Base-by-base conservation (phyloP, 2,888 invertebrate species). In the Salpingus planirostris region DNA sequence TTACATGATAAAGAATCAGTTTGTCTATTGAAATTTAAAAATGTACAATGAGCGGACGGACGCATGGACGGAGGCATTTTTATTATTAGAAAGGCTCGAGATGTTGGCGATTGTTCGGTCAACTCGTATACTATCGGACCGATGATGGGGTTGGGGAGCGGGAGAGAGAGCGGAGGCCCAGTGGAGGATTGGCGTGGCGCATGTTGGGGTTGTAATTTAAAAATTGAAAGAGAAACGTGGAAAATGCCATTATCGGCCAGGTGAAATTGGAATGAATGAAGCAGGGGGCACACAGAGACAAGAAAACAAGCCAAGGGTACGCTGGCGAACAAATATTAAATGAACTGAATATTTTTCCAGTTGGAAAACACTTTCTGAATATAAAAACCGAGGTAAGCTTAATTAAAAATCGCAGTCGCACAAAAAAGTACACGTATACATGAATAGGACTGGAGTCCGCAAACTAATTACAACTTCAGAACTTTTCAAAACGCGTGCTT, bases 361-460 rank as follows among this genome's bases (percentile, higher is more conserved):
- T 55, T 54, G 57, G 54, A 60, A 60, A 60, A 57, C 58, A 58
- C 60, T 59, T 60, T 59, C 55, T 55, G 59, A 57, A 61, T 61
- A 57, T 59, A 59, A 55, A 60, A 59, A 55, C 52, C 51, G 57
- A 57, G 54, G 55, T 55, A 54, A 56, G 59, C 61, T 62, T 62
- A 64, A 62, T 64, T 62, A 62, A 64, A 62, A 64, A 60, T 61
- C 57, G 57, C 55, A 57, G 53, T 59, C 52, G 52, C 48, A 55
- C 55, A 58, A 54, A 55, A 58, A 54, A 59, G n/a, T 18, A 18
- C 6, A 18, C 5, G 53, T 50, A 45, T 47, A 57, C 54, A 52
- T 54, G 55, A 53, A 56, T 58, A 54, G 49, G 54, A 47, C 47
- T 48, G 52, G 47, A 46, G 49, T 50, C 47, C 46, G 51, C 49